A percentile compares a stretch with the other conserved stretches of the same genome.
phyloP scores from a whole-genome alignment of 2,888 invertebrate genomes.

The Lochmaea capreae region DNA sequence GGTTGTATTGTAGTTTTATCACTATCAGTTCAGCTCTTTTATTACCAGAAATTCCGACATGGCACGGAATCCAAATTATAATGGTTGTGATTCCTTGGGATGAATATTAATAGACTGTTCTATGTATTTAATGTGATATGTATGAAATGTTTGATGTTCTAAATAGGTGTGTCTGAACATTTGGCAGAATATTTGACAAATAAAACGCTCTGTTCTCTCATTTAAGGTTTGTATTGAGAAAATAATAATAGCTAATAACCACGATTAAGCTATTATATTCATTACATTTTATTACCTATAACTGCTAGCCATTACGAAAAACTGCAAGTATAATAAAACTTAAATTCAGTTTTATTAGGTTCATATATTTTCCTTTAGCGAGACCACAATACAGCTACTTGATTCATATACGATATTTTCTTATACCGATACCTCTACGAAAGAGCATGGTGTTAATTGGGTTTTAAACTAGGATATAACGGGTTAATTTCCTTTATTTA shows the following conservation, averaged over 20 bases:
- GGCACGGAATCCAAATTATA: too few species aligned
- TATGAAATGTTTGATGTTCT: too few species aligned
- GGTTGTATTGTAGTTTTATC: too few species aligned
- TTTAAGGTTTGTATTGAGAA: background rate
- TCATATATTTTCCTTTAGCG: slow-evolving; percentile 4
- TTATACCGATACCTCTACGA: background rate
- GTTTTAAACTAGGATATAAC: background rate
- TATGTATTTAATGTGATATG: too few species aligned
- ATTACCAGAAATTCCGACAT: too few species aligned
- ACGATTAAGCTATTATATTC: background rate
- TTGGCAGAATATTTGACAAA: too few species aligned
- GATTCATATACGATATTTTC: slow-evolving; percentile 5
- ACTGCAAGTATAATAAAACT: slow-evolving; percentile 4
- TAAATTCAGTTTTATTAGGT: slow-evolving; percentile 1
- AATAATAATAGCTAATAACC: background rate
- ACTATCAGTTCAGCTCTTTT: too few species aligned
- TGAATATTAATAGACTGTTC: too few species aligned
- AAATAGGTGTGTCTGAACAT: too few species aligned
- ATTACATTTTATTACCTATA: background rate
- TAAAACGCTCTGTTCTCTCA: too few species aligned
- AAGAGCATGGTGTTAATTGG: background rate
- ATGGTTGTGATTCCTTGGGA: too few species aligned
- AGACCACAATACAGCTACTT: background rate
- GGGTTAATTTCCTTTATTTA: background rate
- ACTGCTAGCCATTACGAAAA: background rate